phyloP scores from a whole-genome alignment of 2,113 vertebrate genomes.

The Anguilla japonica region DNA sequence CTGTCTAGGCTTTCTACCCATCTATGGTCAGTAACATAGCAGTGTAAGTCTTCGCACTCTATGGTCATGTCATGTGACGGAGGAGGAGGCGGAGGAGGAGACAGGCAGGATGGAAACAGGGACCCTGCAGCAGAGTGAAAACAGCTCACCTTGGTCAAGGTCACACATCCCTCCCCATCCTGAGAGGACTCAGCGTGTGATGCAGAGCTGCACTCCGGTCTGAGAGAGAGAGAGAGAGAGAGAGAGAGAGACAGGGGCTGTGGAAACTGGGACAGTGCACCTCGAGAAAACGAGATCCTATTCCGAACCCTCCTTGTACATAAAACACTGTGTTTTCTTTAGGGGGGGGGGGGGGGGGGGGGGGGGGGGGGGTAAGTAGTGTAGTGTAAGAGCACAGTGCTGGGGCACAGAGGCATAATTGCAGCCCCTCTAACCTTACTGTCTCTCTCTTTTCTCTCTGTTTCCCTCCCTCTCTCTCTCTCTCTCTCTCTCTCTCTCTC shows the following conservation, averaged over 20 bases:
- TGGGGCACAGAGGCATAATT: background rate
- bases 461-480: background rate
- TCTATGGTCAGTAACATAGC: background rate
- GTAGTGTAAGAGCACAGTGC: background rate
- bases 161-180: background rate
- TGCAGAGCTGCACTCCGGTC: background rate
- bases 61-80: background rate
- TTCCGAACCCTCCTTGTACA: too few relatives aligned
- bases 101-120: background rate
- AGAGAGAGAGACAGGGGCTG: background rate
- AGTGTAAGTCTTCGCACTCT: background rate
- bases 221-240: background rate
- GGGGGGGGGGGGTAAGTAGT: background rate
- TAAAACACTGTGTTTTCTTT: background rate
- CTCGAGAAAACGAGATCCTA: background rate
- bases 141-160: slow-evolving; percentile 16
- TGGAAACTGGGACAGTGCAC: background rate
- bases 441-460: background rate
- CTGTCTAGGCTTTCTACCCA: too few relatives aligned
- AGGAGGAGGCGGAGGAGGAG: background rate
- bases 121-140: slow-evolving; percentile 8
- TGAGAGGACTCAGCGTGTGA: background rate
- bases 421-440: background rate
- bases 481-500: background rate
- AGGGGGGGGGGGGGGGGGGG: too few relatives aligned